A percentile compares a stretch with the other conserved stretches of the same genome.
Conservation (phyloP, 2,113 vertebrate genomes). For the Numida meleagris region DNA sequence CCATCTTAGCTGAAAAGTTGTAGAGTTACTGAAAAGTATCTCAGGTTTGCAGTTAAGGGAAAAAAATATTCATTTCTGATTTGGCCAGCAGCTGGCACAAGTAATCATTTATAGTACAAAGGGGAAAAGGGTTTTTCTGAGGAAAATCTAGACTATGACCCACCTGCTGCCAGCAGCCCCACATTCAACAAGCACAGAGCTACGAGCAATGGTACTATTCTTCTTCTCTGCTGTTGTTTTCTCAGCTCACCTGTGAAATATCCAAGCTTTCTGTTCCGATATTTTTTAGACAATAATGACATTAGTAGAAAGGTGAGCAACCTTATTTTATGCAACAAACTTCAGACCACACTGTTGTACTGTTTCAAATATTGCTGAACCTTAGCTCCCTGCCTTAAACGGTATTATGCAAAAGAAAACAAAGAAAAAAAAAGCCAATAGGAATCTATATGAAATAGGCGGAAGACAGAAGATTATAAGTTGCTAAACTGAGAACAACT, state of each 20-base stretch:
- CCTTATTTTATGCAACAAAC: not conserved
- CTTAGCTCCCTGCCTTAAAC: not conserved
- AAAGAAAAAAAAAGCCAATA: not conserved
- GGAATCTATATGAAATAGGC: not conserved
- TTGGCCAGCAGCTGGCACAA: not conserved
- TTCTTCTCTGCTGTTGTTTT: not conserved
- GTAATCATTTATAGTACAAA: not conserved
- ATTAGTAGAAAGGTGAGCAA: not conserved
- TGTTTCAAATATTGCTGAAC: not conserved
- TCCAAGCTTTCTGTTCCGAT: not conserved
- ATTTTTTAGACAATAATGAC: not conserved
- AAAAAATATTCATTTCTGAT: not conserved
- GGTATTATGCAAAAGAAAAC: not conserved
- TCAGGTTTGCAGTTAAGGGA: not conserved
- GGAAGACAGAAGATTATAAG: not conserved
- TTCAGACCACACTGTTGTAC: not conserved
- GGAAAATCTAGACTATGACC: not conserved
- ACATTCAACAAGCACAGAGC: not conserved
- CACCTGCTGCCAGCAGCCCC: rapidly evolving
- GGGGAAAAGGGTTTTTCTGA: not conserved
- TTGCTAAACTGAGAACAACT: not conserved
- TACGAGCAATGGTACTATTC: not conserved
- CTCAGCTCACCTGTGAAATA: not conserved
- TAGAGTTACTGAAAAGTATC: not conserved
- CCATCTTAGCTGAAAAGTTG: not conserved